phyloP scores from a whole-genome alignment of 2,888 invertebrate species.

The Megalurothrips usitatus region DNA sequence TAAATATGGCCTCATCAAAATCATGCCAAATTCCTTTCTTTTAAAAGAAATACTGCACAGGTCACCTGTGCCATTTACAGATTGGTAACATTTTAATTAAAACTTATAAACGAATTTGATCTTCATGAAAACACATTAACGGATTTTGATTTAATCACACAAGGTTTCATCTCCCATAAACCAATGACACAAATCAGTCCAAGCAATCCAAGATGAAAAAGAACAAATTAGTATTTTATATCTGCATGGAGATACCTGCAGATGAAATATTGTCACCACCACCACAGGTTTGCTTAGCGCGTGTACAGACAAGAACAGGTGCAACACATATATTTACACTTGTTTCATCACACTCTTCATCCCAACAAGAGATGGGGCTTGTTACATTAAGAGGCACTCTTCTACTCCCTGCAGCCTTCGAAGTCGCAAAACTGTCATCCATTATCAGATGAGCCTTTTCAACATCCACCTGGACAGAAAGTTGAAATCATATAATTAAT shows the following conservation, averaged over 20 bases:
- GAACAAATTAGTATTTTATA: conserved; percentile 37
- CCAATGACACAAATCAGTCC: neutral
- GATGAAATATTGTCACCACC: conserved; percentile 86
- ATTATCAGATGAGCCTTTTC: conserved; percentile 61
- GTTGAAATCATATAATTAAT: too few species aligned
- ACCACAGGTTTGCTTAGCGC: conserved; percentile 75
- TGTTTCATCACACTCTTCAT: conserved; percentile 53
- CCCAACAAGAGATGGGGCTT: conserved; percentile 78
- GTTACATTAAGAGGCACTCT: conserved; percentile 63
- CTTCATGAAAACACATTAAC: too few species aligned
- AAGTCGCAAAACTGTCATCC: conserved; percentile 78
- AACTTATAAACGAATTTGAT: neutral
- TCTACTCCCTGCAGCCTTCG: conserved; percentile 51
- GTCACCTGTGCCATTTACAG: neutral
- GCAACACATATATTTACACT: conserved; percentile 69
- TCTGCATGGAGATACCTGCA: conserved; percentile 64
- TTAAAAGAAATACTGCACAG: too few species aligned
- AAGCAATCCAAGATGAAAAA: neutral
- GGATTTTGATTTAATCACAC: neutral
- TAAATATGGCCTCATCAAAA: too few species aligned
- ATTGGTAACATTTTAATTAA: neutral
- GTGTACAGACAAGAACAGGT: conserved; percentile 77
- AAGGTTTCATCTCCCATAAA: neutral
- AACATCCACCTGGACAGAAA: conserved; percentile 48
- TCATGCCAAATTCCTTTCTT: too few species aligned